phyloP scores from a whole-genome alignment of 2,888 invertebrate genomes.

The Phortica okadai region DNA sequence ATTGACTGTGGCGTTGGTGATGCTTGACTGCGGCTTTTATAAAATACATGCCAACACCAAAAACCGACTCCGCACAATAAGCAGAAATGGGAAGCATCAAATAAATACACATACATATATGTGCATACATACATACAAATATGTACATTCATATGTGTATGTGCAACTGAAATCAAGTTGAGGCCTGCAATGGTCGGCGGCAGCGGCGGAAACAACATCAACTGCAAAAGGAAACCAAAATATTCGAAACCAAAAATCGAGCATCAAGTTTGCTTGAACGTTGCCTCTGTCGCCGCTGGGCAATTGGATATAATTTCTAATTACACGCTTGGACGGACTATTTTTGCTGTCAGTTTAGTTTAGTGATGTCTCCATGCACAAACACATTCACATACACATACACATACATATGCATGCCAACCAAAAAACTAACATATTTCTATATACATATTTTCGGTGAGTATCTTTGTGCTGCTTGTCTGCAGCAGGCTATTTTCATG shows the following conservation, averaged over 20 bases:
- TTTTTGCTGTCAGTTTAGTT: slow-evolving; percentile 70
- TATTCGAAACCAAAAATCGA: slow-evolving; percentile 64
- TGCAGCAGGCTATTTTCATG: slow-evolving; percentile 36
- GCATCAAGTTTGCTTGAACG: slow-evolving; percentile 20
- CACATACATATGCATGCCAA: neutral
- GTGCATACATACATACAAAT: neutral
- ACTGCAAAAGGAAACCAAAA: slow-evolving; percentile 61
- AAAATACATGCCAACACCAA: neutral
- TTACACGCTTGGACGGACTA: slow-evolving; percentile 74
- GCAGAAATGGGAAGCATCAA: neutral
- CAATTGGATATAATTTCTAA: slow-evolving; percentile 76
- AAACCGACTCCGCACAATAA: neutral
- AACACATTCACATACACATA: neutral
- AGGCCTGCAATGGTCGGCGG: slow-evolving; percentile 31
- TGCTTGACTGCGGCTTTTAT: neutral
- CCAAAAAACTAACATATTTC: neutral
- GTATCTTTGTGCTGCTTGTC: slow-evolving; percentile 35
- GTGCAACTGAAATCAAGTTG: neutral
- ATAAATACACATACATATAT: neutral
- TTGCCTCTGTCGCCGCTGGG: slow-evolving; percentile 62
- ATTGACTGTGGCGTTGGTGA: neutral
- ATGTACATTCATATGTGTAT: neutral
- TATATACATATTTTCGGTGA: slow-evolving; percentile 40
- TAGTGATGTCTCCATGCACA: slow-evolving; percentile 60
- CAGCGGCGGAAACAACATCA: slow-evolving; percentile 19